Conservation (phyloP, 2,113 vertebrate genomes). For the Trematomus loennbergii region DNA sequence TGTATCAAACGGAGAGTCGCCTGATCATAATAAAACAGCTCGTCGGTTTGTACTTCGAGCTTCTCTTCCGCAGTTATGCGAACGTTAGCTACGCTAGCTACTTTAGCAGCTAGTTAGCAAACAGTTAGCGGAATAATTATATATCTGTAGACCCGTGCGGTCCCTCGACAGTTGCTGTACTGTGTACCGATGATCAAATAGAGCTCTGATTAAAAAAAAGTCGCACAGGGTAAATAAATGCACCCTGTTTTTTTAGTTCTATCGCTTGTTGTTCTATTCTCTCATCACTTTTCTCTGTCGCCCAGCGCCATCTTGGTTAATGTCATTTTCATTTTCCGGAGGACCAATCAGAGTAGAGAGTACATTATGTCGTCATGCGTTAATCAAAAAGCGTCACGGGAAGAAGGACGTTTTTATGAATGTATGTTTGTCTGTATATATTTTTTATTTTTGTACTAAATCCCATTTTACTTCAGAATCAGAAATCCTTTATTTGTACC, state of each 20-base stretch:
- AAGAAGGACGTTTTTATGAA: not conserved
- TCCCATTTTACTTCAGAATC: too few relatives aligned
- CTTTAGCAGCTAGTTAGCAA: constrained; percentile 68
- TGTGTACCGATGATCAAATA: not conserved
- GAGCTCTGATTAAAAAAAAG: not conserved
- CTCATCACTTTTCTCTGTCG: constrained; percentile 74
- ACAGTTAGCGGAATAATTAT: constrained; percentile 50
- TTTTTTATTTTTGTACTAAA: too few relatives aligned
- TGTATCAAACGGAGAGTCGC: not conserved
- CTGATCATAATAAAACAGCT: not conserved
- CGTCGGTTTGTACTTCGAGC: constrained; percentile 49
- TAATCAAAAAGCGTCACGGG: constrained; percentile 33
- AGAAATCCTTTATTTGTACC: too few relatives aligned
- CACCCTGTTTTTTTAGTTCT: constrained; percentile 40
- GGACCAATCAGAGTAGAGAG: constrained; percentile 57
- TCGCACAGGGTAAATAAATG: not conserved
- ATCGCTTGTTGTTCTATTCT: constrained; percentile 65
- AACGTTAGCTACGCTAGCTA: constrained; percentile 59
- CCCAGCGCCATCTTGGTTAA: constrained; percentile 84
- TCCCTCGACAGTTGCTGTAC: not conserved
- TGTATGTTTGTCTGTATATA: too few relatives aligned
- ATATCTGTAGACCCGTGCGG: not conserved
- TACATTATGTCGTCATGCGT: constrained; percentile 36
- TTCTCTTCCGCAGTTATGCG: constrained; percentile 71
- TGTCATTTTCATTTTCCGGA: constrained; percentile 72